phyloP scores from a whole-genome alignment of 2,888 invertebrate species.

The Morpho deidamia region DNA sequence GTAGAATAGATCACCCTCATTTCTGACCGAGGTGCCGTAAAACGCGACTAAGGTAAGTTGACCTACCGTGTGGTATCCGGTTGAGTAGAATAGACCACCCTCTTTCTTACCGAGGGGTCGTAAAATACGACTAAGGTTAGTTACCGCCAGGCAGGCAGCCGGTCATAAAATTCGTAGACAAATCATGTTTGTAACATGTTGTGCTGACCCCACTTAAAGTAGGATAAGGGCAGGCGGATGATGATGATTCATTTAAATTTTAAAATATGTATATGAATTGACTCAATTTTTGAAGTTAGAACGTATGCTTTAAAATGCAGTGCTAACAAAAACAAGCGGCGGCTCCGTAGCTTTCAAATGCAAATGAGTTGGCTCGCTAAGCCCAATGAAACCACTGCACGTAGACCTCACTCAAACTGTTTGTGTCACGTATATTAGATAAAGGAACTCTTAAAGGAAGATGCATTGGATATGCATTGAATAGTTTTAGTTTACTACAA shows the following conservation, averaged over 20 bases:
- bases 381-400: conserved; percentile 4
- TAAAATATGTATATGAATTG: background rate
- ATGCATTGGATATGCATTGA: conserved; percentile 1
- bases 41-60: no score
- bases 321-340: background rate
- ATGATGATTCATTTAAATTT: background rate
- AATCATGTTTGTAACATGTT: no score
- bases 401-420: background rate
- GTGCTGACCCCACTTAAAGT: no score
- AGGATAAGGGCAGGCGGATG: no score
- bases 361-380: conserved; percentile 3
- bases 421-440: background rate
- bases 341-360: conserved; percentile 3
- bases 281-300: background rate
- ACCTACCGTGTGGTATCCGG: no score
- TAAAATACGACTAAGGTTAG: no score
- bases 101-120: no score
- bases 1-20: no score
- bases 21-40: no score
- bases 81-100: no score
- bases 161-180: no score
- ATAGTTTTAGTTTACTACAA: background rate
- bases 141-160: no score
- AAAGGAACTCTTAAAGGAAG: background rate
- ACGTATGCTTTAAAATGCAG: conserved; percentile 2